phyloP scores from a whole-genome alignment of 2,888 invertebrate species.

The Drosophila algonquin region DNA sequence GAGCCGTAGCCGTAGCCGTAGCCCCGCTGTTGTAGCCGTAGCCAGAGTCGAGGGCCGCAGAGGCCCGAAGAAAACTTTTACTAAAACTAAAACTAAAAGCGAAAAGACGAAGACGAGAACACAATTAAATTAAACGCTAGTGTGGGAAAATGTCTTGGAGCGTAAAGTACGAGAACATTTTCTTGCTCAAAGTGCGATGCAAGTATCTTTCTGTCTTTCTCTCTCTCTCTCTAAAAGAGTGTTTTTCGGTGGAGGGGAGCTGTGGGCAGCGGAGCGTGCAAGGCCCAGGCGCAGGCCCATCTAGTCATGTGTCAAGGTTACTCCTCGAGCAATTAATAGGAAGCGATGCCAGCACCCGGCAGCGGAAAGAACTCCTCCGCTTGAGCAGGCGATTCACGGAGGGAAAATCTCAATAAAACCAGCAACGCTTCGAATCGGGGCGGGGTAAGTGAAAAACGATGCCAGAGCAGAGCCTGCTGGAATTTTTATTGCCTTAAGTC shows the following conservation, averaged over 20 bases:
- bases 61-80: slow-evolving; percentile 33
- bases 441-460: slow-evolving; percentile 32
- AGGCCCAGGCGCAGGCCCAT: slow-evolving; percentile 11
- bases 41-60: neutral
- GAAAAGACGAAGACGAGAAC: slow-evolving; percentile 37
- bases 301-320: slow-evolving; percentile 67
- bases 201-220: neutral
- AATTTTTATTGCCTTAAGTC: slow-evolving; percentile 56
- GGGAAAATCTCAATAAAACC: slow-evolving; percentile 28
- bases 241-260: neutral
- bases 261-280: slow-evolving; percentile 30
- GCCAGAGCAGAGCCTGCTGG: slow-evolving; percentile 36
- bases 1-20: too few relatives aligned
- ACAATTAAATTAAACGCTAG: slow-evolving; percentile 75
- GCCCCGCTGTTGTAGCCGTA: too few relatives aligned
- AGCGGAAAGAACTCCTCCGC: slow-evolving; percentile 28
- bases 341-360: slow-evolving; percentile 23
- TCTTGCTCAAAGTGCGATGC: slow-evolving; percentile 16
- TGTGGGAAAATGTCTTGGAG: slow-evolving; percentile 74
- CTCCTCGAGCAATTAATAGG: slow-evolving; percentile 43
- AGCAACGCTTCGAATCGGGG: neutral
- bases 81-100: slow-evolving; percentile 61
- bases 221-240: neutral
- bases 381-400: slow-evolving; percentile 10
- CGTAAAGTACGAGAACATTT: slow-evolving; percentile 72